Percentiles rank a stretch among this genome's conserved stretches.
These are phyloP conservation scores for Melospiza melodia DNA, from an alignment of 2,113 vertebrate species.

Conservation along the genomic window DNA sequence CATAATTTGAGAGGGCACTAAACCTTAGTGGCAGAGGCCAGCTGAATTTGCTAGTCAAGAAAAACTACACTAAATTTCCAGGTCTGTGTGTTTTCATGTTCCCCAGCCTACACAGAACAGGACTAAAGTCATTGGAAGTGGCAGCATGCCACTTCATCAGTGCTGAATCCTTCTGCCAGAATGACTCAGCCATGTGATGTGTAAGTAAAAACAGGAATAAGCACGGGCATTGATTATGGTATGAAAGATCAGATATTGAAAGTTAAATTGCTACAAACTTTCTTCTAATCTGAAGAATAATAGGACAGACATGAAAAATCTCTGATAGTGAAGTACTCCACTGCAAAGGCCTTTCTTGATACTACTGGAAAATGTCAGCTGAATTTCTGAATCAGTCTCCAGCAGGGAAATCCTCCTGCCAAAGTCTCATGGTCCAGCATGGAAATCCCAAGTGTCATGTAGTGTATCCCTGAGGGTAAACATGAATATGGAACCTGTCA, in stretches of 20 bases:
- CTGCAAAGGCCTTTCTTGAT: neutral
- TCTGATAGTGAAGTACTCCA: neutral
- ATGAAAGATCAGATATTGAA: neutral
- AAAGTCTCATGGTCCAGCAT: neutral
- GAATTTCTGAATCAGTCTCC: neutral
- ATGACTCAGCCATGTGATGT: neutral
- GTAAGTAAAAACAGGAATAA: neutral
- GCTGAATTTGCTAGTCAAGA: neutral
- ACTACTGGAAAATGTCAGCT: neutral
- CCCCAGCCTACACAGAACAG: neutral
- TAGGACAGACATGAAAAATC: neutral
- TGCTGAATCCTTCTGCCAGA: neutral
- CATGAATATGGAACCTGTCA: neutral
- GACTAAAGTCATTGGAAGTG: neutral
- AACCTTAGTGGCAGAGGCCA: neutral
- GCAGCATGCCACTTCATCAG: neutral
- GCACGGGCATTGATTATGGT: neutral
- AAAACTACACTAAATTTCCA: neutral
- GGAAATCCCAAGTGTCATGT: neutral
- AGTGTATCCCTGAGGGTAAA: neutral
- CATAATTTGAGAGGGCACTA: neutral
- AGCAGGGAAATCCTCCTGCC: neutral
- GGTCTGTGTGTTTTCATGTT: neutral
- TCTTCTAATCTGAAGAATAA: neutral
- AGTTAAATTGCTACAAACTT: neutral